Base-by-base conservation (phyloP, 2,113 vertebrate genomes). In the Thryonomys swinderianus region DNA sequence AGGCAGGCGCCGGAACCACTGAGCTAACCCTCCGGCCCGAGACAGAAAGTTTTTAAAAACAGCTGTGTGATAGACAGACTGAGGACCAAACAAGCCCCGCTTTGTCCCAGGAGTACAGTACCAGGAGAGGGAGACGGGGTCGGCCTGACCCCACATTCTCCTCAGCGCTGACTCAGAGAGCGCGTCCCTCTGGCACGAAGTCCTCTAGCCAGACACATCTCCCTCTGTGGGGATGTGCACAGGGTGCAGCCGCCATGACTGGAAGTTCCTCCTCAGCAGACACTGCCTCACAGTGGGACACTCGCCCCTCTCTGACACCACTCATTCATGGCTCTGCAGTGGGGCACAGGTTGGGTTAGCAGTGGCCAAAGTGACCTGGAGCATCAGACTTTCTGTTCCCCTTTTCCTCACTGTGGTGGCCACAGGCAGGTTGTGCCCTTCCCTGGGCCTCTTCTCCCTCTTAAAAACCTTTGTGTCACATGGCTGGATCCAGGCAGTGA, bases 101-200 rank as follows among this genome's bases (percentile, higher is more conserved):
- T 18, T 93, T 82, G 45, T 6, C 17, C 61, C 55, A 57, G 61
- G 69, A 61, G 80, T 14, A 10, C 55, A 40, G n/a, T 51, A 1
- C 27, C 20, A 23, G n/a, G 76, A 92, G 69, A 64, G 18, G 51
- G 57, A 84, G 51, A 5, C 7, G 12, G 21, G 79, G 87, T 96
- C 94, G 96, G 23, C 69, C 73, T 37, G 61, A 96, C 83, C 90
- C 82, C 74, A 61, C 76, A 21, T 82, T 88, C 66, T 21, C 85
- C 83, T 61, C 73, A 53, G 85, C 17, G 34, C 88, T 93, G 86
- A 89, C 86, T 93, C 83, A 93, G 92, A 93, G 69, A 87, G 55
- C 37, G 20, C n/a, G 67, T 69, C 69, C 25, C 25, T 85, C 25
- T 69, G 93, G 89, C 83, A 48, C 0, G 0, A 12, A 88, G 69